Base-by-base conservation (phyloP, 2,113 vertebrate species). In the Gallinago undulata region DNA sequence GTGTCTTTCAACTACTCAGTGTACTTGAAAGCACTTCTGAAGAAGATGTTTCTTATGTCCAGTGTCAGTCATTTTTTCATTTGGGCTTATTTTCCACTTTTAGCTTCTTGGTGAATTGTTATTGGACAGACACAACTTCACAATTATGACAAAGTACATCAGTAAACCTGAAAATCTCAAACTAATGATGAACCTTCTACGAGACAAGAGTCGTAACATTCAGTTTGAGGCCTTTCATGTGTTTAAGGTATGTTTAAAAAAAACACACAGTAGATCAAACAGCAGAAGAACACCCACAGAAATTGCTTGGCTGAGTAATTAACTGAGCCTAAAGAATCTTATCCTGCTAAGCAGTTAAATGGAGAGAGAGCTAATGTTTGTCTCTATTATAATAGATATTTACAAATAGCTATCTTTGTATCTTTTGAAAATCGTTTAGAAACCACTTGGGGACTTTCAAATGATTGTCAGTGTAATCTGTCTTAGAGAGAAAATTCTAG, bases 211-310 rank as follows among this genome's bases (percentile, higher is more conserved):
- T 89, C 98, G 98, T 79, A 99, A 99, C 95, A 99, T 99, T 96
- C 98, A 99, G 94, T 99, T 99, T 97, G 98, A 99, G 97, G 98
- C 98, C 98, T 99, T 99, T 77, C 98, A 99, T 41, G 98, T 99
- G 53, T 99, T 99, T 96, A 99, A 99, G 98, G 98, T 99, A 96
- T 59, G 75, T 68, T 31, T 62, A 50, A 48, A 53, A 55, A 39
- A 55, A 53, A 0, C 22, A 23, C 33, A 33, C 31, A 25, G 19
- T 30, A 35, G 37, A 84, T 45, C 31, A 48, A 13, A 81, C 31
- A 48, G 22, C 28, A 22, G 30, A 55, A 19, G 15, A 60, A 57
- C 27, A 25, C 6, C 18, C 27, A 3, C 45, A 53, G 22, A n/a
- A 70, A 25, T 43, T 74, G n/a, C 76, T 81, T 47, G 28, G 27